Evolutionary conservation across 2,113 vertebrate species (phyloP).

Genomic region (Felis catus): DNA sequence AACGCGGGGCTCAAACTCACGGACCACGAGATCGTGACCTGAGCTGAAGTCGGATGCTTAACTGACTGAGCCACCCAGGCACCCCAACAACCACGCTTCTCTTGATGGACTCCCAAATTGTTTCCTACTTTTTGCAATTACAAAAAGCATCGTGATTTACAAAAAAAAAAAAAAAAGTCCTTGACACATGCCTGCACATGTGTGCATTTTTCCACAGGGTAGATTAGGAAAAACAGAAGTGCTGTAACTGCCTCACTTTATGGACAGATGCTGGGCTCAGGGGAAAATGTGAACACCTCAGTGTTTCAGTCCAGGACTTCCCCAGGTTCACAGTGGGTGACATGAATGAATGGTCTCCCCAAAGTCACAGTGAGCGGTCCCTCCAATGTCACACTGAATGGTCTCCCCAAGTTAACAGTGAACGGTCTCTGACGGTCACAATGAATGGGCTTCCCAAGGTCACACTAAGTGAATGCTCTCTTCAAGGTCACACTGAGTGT

Average conservation of each 20-base stretch:
- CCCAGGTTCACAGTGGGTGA: neutral
- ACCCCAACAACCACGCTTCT: neutral
- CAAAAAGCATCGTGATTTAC: neutral
- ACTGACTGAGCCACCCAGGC: too few species aligned
- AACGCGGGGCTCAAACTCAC: too few species aligned
- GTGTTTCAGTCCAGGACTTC: neutral
- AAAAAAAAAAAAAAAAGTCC: neutral
- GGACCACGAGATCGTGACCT: too few species aligned
- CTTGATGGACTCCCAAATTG: neutral
- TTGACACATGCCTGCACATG: neutral
- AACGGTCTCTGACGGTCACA: neutral
- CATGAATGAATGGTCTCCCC: neutral
- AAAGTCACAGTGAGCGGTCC: neutral
- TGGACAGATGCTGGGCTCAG: neutral
- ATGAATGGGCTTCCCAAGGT: neutral
- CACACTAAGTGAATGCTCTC: neutral
- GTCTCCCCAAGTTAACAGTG: neutral
- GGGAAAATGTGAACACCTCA: neutral
- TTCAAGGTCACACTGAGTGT: neutral
- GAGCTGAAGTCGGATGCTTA: too few species aligned
- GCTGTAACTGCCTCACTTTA: neutral
- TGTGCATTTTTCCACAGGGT: neutral
- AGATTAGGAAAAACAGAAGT: neutral
- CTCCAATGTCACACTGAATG: neutral
- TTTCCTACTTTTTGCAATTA: neutral